A percentile compares a stretch with the other conserved stretches of the same genome.
These are phyloP conservation scores for Irena cyanogastra DNA, from an alignment of 2,113 vertebrate species.

Conservation along the genomic window DNA sequence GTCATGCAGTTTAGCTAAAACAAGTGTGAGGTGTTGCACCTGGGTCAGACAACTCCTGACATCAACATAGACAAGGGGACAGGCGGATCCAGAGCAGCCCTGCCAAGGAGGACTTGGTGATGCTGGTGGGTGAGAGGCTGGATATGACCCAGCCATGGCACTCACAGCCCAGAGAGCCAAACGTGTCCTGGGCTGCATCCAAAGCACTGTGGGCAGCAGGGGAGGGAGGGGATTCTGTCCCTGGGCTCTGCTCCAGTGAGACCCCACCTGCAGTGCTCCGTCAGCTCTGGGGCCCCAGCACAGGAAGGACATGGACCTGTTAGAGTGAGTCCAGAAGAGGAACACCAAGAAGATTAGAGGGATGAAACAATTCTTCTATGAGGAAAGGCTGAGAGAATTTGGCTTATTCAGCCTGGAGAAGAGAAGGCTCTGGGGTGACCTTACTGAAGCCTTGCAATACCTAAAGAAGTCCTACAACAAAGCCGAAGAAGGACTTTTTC, in stretches of 20 bases:
- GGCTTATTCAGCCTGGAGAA: background rate
- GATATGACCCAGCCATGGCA: background rate
- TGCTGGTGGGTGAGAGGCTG: background rate
- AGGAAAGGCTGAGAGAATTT: background rate
- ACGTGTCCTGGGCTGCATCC: background rate
- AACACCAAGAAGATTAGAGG: background rate
- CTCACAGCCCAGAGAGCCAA: background rate
- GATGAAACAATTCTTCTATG: background rate
- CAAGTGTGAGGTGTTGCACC: background rate
- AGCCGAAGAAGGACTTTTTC: background rate
- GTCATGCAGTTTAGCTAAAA: background rate
- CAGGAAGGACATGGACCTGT: background rate
- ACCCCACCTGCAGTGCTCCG: background rate
- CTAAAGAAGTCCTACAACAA: background rate
- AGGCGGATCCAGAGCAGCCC: too few species aligned
- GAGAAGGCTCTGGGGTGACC: background rate
- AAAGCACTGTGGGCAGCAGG: background rate
- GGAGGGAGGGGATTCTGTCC: background rate
- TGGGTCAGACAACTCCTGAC: background rate
- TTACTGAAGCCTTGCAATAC: background rate
- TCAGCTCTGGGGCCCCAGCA: background rate
- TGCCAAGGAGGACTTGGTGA: fast-evolving
- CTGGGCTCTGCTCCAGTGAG: background rate
- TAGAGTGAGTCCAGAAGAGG: fast-evolving
- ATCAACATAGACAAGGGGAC: too few species aligned